A percentile compares a stretch with the other conserved stretches of the same genome.
These are phyloP conservation scores for Aethes cnicana DNA, from an alignment of 2,888 invertebrate species.

Conservation along the genomic window DNA sequence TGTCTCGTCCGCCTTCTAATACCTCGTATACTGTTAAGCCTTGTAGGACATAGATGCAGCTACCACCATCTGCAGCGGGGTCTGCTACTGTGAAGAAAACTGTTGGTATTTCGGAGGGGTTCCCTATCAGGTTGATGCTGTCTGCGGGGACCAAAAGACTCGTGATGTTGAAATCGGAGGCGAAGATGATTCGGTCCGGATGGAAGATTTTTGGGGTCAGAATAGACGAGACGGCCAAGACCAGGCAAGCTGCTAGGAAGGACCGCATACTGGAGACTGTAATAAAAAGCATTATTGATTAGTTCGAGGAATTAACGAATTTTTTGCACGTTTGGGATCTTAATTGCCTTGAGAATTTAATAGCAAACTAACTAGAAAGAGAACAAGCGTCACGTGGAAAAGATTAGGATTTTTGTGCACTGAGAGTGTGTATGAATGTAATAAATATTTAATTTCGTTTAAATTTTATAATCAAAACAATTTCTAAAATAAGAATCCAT, in stretches of 20 bases:
- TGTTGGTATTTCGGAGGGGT: slow-evolving; percentile 54
- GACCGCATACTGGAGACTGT: neutral
- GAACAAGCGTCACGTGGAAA: too few relatives aligned
- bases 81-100: slow-evolving; percentile 62
- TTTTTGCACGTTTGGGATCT: too few relatives aligned
- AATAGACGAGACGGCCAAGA: neutral
- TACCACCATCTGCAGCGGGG: slow-evolving; percentile 54
- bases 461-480: too few relatives aligned
- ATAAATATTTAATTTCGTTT: too few relatives aligned
- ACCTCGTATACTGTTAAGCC: slow-evolving; percentile 63
- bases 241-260: neutral
- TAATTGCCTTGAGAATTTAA: too few relatives aligned
- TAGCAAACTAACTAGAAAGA: too few relatives aligned
- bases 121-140: slow-evolving; percentile 47
- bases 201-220: slow-evolving; percentile 52
- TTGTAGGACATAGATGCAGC: slow-evolving; percentile 65
- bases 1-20: slow-evolving; percentile 62
- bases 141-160: slow-evolving; percentile 57
- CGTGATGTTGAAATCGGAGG: slow-evolving; percentile 56
- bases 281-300: too few relatives aligned
- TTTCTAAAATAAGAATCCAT: too few relatives aligned
- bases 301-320: too few relatives aligned
- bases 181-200: slow-evolving; percentile 57
- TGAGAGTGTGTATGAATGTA: too few relatives aligned
- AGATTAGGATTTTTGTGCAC: too few relatives aligned